These are phyloP conservation scores for Maconellicoccus hirsutus DNA, from an alignment of 1,140 invertebrate genomes.

Conservation along the genomic window DNA sequence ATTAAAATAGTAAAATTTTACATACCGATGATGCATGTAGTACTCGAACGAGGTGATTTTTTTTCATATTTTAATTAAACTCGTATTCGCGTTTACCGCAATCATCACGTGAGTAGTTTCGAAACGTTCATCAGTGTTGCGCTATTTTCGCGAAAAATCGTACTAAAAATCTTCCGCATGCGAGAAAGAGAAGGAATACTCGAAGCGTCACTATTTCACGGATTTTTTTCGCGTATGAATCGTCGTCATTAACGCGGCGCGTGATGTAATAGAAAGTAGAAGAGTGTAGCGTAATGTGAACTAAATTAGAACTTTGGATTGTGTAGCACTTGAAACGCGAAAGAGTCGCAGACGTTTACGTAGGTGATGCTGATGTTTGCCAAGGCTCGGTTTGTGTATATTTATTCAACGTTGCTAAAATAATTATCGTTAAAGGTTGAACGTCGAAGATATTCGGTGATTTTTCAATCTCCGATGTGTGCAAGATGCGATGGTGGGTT, in stretches of 20 bases:
- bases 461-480: too few species aligned
- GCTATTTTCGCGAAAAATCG: neutral
- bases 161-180: neutral
- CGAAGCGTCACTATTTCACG: neutral
- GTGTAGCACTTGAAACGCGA: neutral
- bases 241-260: conserved; percentile 6
- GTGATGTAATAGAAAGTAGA: conserved; percentile 3
- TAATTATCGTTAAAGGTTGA: too few species aligned
- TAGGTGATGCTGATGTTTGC: neutral
- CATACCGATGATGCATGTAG: too few species aligned
- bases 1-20: too few species aligned
- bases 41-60: too few species aligned
- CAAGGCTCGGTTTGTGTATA: neutral
- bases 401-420: neutral
- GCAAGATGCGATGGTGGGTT: too few species aligned
- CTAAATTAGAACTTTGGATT: conserved; percentile 1
- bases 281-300: neutral
- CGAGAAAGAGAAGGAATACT: neutral
- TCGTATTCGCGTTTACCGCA: too few species aligned
- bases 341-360: neutral
- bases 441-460: too few species aligned
- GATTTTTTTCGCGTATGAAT: neutral
- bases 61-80: too few species aligned
- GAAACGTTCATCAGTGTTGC: neutral
- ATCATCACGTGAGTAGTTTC: neutral